Evolutionary conservation across 2,113 vertebrate species (phyloP).

Genomic region (Tychaedon coryphoeus): DNA sequence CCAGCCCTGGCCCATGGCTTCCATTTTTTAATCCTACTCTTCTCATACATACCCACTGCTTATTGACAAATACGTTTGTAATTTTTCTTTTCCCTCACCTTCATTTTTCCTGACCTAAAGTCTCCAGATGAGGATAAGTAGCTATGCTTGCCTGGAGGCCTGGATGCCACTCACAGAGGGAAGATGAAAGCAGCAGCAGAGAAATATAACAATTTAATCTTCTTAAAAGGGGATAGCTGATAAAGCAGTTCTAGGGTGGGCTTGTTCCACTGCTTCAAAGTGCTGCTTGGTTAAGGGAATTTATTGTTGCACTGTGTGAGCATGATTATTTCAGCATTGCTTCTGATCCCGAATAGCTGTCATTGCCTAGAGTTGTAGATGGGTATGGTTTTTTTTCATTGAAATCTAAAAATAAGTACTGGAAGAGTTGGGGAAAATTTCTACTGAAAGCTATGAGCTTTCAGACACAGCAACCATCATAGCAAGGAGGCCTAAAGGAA

Average conservation of each 20-base stretch:
- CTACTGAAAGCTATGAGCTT: not conserved
- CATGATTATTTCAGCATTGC: not conserved
- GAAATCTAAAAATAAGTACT: conserved; percentile 19
- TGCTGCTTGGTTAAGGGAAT: conserved; percentile 11
- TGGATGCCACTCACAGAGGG: not conserved
- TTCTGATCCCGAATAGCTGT: conserved; percentile 27
- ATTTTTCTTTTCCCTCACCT: not conserved
- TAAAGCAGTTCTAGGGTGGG: conserved; percentile 21
- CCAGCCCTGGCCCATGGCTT: not conserved
- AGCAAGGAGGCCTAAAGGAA: not conserved
- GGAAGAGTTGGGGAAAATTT: not conserved
- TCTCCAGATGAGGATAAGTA: not conserved
- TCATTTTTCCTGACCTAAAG: not conserved
- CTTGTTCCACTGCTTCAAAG: conserved; percentile 15
- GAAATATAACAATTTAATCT: conserved; percentile 48
- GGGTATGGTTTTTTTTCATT: not conserved
- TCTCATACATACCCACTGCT: not conserved
- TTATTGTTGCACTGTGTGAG: not conserved
- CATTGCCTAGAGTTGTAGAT: not conserved
- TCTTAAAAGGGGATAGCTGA: conserved; percentile 28
- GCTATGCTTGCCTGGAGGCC: conserved; percentile 6
- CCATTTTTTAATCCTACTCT: not conserved
- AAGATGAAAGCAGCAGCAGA: conserved; percentile 53
- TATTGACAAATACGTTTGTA: not conserved
- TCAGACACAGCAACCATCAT: not conserved